Percentiles rank a stretch among this genome's conserved stretches.
Evolutionary conservation across 2,888 invertebrate species (phyloP).

Genomic region (Nezara viridula): DNA sequence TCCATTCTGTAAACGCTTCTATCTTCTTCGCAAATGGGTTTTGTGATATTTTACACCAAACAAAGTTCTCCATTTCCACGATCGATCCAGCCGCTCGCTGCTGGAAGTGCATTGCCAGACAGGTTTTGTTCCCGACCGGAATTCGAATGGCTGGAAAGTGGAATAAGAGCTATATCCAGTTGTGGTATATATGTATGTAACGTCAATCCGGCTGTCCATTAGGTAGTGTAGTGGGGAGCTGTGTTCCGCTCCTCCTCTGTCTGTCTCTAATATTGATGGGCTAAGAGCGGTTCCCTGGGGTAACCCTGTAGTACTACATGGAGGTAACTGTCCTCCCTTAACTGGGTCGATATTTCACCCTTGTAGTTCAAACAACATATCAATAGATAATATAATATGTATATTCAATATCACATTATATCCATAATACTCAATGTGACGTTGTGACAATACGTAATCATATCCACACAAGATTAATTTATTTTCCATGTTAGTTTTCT

Average conservation of each 20-base stretch:
- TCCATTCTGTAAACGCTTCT: neutral
- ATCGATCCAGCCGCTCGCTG: neutral
- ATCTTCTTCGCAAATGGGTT: neutral
- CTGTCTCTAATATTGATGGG: conserved; percentile 55
- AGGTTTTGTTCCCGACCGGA: neutral
- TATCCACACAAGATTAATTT: too few relatives aligned
- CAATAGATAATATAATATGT: neutral
- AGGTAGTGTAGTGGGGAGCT: conserved; percentile 40
- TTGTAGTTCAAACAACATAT: neutral
- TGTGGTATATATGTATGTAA: conserved; percentile 30
- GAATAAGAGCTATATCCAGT: conserved; percentile 21
- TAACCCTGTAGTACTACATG: conserved; percentile 4
- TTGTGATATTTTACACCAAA: neutral
- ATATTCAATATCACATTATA: too few relatives aligned
- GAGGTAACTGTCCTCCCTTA: conserved; percentile 10
- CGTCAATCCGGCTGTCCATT: conserved; percentile 56
- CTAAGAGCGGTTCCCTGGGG: conserved; percentile 23
- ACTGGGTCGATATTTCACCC: neutral
- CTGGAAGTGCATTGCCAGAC: neutral
- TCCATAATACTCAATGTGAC: too few relatives aligned
- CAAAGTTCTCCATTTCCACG: neutral
- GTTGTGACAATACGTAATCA: too few relatives aligned
- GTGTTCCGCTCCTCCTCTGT: conserved; percentile 43
- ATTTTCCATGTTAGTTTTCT: too few relatives aligned
- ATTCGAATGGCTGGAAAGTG: neutral